phyloP scores from a whole-genome alignment of 2,113 vertebrate species.

The Gopherus evgoodei region DNA sequence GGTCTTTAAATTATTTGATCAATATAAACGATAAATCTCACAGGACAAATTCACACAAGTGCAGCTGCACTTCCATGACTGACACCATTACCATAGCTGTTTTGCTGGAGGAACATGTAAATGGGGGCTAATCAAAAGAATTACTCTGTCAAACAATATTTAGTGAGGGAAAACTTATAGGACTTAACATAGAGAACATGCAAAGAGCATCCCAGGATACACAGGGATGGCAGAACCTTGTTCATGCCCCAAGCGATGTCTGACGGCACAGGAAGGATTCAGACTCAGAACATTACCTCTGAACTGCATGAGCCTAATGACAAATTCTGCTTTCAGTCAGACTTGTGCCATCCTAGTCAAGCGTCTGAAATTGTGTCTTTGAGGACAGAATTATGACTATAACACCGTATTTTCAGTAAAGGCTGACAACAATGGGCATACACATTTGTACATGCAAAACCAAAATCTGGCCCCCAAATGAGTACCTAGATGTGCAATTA shows the following conservation, averaged over 20 bases:
- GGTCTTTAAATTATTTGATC: not conserved
- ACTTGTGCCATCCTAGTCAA: not conserved
- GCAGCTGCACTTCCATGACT: not conserved
- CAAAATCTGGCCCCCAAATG: not conserved
- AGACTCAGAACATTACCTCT: not conserved
- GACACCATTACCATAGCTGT: not conserved
- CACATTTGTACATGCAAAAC: not conserved
- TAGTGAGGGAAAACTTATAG: conserved; percentile 19
- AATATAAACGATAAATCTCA: not conserved
- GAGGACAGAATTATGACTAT: not conserved
- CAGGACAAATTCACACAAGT: not conserved
- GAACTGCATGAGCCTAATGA: not conserved
- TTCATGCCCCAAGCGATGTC: not conserved
- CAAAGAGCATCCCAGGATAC: not conserved
- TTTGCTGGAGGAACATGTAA: not conserved
- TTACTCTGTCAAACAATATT: not conserved
- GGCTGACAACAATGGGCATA: not conserved
- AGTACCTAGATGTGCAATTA: not conserved
- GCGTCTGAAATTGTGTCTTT: not conserved
- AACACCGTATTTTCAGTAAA: not conserved
- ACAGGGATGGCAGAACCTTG: not conserved
- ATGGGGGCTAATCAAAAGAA: not conserved
- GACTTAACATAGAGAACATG: not conserved
- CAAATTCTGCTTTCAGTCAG: not conserved
- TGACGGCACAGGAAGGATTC: not conserved